Evolutionary conservation across 2,113 vertebrate genomes (phyloP).

Genomic region (Sapayoa aenigma): DNA sequence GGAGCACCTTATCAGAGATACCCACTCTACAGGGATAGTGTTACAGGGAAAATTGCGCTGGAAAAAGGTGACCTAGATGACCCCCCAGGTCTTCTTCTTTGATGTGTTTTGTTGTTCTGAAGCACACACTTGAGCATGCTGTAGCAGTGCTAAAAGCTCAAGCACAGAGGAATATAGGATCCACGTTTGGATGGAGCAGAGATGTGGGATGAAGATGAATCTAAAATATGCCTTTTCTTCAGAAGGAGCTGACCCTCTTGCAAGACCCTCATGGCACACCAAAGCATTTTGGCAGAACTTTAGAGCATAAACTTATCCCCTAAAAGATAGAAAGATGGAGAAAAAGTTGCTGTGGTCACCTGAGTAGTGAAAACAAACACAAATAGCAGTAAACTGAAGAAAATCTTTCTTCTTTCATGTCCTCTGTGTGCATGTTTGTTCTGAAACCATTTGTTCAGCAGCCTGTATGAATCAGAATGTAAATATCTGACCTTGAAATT

Average conservation of each 20-base stretch:
- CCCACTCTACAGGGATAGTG: fast-evolving
- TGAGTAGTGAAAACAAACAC: neutral
- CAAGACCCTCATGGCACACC: neutral
- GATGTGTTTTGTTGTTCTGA: neutral
- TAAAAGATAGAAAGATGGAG: neutral
- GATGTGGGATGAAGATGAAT: neutral
- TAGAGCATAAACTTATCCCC: neutral
- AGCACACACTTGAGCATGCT: neutral
- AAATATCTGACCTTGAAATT: neutral
- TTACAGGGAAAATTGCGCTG: fast-evolving
- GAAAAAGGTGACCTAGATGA: neutral
- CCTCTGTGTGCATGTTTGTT: neutral
- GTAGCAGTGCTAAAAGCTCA: neutral
- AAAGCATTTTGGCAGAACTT: neutral
- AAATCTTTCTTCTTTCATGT: neutral
- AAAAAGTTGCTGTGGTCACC: neutral
- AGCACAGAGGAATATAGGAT: neutral
- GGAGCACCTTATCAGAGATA: neutral
- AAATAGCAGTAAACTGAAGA: neutral
- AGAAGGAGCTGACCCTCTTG: neutral
- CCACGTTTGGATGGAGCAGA: neutral
- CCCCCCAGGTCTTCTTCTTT: neutral
- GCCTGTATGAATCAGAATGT: neutral
- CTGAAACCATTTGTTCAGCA: neutral
- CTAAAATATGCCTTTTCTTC: neutral